These are phyloP conservation scores for Spodoptera littoralis DNA, from an alignment of 2,888 invertebrate species.

Conservation along the genomic window DNA sequence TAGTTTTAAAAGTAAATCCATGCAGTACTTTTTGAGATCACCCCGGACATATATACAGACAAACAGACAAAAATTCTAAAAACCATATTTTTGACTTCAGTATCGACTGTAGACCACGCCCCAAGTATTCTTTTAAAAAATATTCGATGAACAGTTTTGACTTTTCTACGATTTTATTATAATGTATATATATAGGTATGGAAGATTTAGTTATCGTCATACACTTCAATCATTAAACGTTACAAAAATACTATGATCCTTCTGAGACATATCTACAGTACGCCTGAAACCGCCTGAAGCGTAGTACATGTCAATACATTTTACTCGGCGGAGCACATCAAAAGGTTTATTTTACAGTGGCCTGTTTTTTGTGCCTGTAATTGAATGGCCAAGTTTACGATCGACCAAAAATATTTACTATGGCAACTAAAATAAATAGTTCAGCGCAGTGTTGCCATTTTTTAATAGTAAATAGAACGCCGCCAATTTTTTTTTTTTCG, in stretches of 20 bases:
- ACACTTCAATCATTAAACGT: too few species aligned
- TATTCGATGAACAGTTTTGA: too few species aligned
- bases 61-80: too few species aligned
- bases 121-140: too few species aligned
- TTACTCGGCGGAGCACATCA: constrained; percentile 68
- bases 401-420: constrained; percentile 71
- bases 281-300: constrained; percentile 41
- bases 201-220: too few species aligned
- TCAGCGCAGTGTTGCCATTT: constrained; percentile 27
- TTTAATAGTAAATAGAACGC: constrained; percentile 39
- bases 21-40: too few species aligned
- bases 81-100: too few species aligned
- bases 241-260: neutral
- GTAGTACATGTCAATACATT: constrained; percentile 71
- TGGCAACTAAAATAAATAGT: constrained; percentile 68
- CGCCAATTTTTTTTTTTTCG: constrained; percentile 30
- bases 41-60: too few species aligned
- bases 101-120: too few species aligned
- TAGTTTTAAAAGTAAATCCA: too few species aligned
- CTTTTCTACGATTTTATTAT: too few species aligned
- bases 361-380: constrained; percentile 74
- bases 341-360: constrained; percentile 78
- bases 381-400: constrained; percentile 79
- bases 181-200: too few species aligned
- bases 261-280: constrained; percentile 27